Evolutionary conservation across 2,888 invertebrate genomes (phyloP).

Genomic region (Hololepta plana): DNA sequence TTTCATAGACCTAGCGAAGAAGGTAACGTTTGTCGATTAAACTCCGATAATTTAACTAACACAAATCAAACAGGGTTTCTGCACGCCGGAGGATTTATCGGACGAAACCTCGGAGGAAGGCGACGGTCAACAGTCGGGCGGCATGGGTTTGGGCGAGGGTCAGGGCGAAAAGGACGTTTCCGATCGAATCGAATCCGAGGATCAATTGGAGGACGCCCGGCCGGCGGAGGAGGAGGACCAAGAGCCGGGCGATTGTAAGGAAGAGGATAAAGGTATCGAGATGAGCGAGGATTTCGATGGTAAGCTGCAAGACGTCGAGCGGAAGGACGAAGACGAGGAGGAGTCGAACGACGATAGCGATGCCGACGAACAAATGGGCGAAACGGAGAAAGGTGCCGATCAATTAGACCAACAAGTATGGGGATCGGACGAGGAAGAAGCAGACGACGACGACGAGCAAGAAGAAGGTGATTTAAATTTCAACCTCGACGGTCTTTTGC

Average conservation of each 20-base stretch:
- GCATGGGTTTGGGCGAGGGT: conserved; percentile 85
- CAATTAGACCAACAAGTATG: conserved; percentile 64
- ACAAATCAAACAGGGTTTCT: conserved; percentile 56
- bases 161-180: conserved; percentile 90
- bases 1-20: conserved; percentile 65
- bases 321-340: conserved; percentile 29
- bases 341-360: conserved; percentile 56
- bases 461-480: conserved; percentile 17
- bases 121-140: conserved; percentile 35
- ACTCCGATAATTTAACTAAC: background rate
- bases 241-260: conserved; percentile 55
- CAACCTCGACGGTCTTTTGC: conserved; percentile 11
- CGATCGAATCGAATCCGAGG: conserved; percentile 73
- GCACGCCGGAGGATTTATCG: conserved; percentile 71
- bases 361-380: conserved; percentile 92
- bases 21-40: conserved; percentile 26
- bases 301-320: conserved; percentile 61
- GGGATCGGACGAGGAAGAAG: conserved; percentile 69
- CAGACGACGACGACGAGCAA: conserved; percentile 38
- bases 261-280: conserved; percentile 83
- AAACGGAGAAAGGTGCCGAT: conserved; percentile 73
- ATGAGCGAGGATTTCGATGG: conserved; percentile 95
- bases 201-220: conserved; percentile 81
- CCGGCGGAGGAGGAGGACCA: conserved; percentile 55
- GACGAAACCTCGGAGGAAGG: conserved; percentile 45